These are phyloP conservation scores for Drosophila neocordata DNA, from an alignment of 1,140 invertebrate genomes.

Conservation along the genomic window DNA sequence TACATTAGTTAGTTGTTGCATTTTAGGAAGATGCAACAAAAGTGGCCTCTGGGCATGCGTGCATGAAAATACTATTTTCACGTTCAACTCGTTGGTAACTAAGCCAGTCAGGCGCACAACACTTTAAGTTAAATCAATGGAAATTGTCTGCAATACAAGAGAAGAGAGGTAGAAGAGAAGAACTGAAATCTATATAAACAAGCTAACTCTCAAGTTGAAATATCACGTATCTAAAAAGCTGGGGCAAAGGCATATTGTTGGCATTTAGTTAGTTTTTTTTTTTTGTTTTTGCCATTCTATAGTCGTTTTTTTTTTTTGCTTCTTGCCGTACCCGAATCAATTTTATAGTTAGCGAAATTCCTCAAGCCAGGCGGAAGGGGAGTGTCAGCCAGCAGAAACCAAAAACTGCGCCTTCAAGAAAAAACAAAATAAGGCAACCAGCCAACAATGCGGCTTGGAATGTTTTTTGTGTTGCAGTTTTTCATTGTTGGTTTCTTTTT, in stretches of 20 bases:
- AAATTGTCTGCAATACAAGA: slow-evolving; percentile 35
- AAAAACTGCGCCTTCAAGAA: slow-evolving; percentile 47
- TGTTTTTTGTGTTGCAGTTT: slow-evolving; percentile 46
- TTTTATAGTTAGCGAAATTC: slow-evolving; percentile 44
- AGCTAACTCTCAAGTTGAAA: slow-evolving; percentile 36
- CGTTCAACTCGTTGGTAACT: slow-evolving; percentile 14
- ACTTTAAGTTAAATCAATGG: slow-evolving; percentile 22
- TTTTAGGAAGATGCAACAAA: slow-evolving; percentile 25
- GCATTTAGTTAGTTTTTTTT: slow-evolving; percentile 48
- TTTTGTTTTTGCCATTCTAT: background rate
- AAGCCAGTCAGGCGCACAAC: slow-evolving; percentile 16
- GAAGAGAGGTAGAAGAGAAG: no score
- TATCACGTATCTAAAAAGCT: slow-evolving; percentile 36
- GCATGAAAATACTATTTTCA: slow-evolving; percentile 72
- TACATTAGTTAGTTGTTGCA: slow-evolving; percentile 1
- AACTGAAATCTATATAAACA: background rate
- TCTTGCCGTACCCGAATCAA: slow-evolving; percentile 40
- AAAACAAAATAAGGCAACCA: slow-evolving; percentile 21
- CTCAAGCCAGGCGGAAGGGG: slow-evolving; percentile 46
- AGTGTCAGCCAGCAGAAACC: slow-evolving; percentile 46
- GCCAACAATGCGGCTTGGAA: slow-evolving; percentile 36
- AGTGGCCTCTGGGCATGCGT: slow-evolving; percentile 59
- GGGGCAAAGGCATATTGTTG: slow-evolving; percentile 55
- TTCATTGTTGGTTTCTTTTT: slow-evolving; percentile 28
- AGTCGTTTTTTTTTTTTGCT: background rate